A percentile compares a stretch with the other conserved stretches of the same genome.
phyloP scores from a whole-genome alignment of 64 coral and sea anemone genomes.

The Montipora foliosa region DNA sequence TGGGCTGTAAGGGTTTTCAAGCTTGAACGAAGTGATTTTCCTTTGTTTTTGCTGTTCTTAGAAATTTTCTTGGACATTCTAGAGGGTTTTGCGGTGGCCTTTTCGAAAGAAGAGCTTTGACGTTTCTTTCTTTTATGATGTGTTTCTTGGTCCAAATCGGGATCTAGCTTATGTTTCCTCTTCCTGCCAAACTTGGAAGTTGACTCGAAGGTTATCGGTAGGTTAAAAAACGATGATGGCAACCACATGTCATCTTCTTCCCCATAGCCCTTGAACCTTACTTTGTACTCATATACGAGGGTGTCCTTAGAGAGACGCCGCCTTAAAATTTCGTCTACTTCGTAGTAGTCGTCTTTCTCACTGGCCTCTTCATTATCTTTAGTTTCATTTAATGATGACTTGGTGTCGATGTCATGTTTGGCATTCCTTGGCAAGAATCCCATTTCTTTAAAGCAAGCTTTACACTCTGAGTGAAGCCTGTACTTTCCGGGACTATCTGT shows the following conservation, averaged over 20 bases:
- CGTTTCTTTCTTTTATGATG: background rate
- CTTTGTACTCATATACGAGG: constrained; percentile 56
- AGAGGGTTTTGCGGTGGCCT: too few relatives aligned
- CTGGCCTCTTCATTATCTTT: background rate
- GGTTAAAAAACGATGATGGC: constrained; percentile 63
- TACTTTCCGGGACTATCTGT: background rate
- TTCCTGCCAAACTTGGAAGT: constrained; percentile 54
- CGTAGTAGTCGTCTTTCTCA: constrained; percentile 46
- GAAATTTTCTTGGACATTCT: too few relatives aligned
- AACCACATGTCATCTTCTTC: constrained; percentile 64
- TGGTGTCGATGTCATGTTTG: background rate
- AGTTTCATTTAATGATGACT: background rate
- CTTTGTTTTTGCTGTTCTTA: too few relatives aligned
- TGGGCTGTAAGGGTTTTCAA: too few relatives aligned
- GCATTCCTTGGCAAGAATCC: constrained; percentile 25
- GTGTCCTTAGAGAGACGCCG: constrained; percentile 30
- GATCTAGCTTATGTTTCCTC: constrained; percentile 35
- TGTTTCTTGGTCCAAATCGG: background rate
- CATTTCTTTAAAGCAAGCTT: background rate
- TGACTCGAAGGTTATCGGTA: constrained; percentile 39
- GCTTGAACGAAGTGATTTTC: too few relatives aligned
- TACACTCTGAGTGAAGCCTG: constrained; percentile 7
- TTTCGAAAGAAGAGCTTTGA: background rate
- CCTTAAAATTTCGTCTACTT: constrained; percentile 29
- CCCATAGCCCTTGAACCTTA: constrained; percentile 65